These are phyloP conservation scores for Balanococcus diminutus DNA, from an alignment of 2,888 invertebrate genomes.

Conservation along the genomic window DNA sequence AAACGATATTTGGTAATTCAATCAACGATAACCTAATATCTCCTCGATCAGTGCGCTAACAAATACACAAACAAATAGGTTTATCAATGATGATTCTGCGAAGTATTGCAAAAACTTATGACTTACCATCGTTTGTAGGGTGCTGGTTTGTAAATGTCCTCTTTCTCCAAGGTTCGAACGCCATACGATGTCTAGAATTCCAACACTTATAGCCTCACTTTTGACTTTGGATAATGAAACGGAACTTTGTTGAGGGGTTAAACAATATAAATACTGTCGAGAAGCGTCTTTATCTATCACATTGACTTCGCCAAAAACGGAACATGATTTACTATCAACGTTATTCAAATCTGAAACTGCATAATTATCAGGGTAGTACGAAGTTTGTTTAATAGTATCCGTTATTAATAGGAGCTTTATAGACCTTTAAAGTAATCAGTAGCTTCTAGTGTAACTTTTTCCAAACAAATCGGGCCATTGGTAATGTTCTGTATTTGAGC, in stretches of 20 bases:
- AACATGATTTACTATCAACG: constrained; percentile 60
- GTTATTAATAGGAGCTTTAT: not conserved
- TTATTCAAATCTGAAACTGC: constrained; percentile 50
- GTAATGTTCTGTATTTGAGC: constrained; percentile 93
- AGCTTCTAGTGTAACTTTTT: constrained; percentile 91
- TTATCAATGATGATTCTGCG: not conserved
- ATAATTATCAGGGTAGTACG: not conserved
- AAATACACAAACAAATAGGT: constrained; percentile 57
- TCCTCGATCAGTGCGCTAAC: constrained; percentile 86
- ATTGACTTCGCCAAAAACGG: constrained; percentile 80
- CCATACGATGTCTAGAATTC: constrained; percentile 98
- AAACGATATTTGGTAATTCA: constrained; percentile 81
- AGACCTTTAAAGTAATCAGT: constrained; percentile 82
- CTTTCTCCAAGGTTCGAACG: constrained; percentile 94
- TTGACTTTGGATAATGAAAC: constrained; percentile 78
- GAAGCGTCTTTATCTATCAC: constrained; percentile 87
- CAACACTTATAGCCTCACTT: constrained; percentile 85
- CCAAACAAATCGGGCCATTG: constrained; percentile 87
- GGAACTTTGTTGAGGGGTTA: constrained; percentile 79
- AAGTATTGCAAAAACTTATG: not conserved
- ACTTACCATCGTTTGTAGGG: constrained; percentile 82
- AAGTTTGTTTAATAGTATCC: not conserved
- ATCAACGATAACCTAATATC: constrained; percentile 87
- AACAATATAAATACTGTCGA: constrained; percentile 92
- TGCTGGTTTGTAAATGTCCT: constrained; percentile 95